Conservation (phyloP, 2,797 vertebrate genomes). For the Lateolabrax maculatus region DNA sequence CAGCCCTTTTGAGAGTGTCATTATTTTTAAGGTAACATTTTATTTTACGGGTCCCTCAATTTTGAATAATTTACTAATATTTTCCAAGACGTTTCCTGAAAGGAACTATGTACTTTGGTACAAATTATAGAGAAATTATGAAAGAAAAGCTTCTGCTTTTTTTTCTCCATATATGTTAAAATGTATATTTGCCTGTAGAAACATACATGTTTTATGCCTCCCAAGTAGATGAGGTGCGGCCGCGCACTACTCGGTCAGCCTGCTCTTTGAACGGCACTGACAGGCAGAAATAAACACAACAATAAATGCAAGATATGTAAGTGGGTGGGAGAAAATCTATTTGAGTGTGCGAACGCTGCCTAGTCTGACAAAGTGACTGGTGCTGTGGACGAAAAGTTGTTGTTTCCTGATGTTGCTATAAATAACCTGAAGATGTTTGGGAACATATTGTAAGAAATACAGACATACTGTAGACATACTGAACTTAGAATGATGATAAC, state of each 20-base stretch:
- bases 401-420: neutral
- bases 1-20: no score
- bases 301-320: neutral
- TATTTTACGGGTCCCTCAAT: no score
- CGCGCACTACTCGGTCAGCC: neutral
- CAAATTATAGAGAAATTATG: neutral
- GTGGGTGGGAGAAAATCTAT: neutral
- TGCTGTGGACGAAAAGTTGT: neutral
- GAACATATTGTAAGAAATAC: no score
- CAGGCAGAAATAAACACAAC: conserved; percentile 7
- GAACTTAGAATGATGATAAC: neutral
- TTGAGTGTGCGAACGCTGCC: neutral
- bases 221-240: no score
- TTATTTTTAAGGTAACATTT: no score
- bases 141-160: neutral
- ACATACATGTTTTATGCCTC: no score
- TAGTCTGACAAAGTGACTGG: neutral
- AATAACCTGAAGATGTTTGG: neutral
- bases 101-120: no score
- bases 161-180: no score
- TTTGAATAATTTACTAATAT: no score
- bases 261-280: neutral
- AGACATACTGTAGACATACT: neutral
- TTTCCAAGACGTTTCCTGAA: no score
- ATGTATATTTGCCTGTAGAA: no score